A percentile compares a stretch with the other conserved stretches of the same genome.
These are phyloP conservation scores for Caenorhabditis imperialis DNA, from an alignment of 2,888 invertebrate species.

Conservation along the genomic window DNA sequence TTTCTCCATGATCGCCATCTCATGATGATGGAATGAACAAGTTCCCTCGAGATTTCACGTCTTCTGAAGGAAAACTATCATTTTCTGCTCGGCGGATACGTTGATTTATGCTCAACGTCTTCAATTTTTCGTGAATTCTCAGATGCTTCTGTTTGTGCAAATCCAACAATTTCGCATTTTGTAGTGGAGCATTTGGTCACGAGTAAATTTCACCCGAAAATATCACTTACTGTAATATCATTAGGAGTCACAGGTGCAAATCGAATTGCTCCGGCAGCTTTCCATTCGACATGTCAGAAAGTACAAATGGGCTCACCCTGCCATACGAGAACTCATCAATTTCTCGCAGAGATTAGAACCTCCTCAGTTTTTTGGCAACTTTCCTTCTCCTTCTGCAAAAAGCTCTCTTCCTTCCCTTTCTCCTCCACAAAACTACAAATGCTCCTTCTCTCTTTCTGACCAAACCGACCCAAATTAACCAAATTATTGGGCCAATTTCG, in stretches of 20 bases:
- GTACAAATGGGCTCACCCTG: background rate
- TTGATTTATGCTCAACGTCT: slow-evolving; percentile 46
- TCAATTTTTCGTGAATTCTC: slow-evolving; percentile 19
- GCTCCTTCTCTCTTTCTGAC: slow-evolving; percentile 5
- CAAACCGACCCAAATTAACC: slow-evolving; percentile 31
- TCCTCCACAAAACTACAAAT: background rate
- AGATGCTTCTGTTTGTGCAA: too few relatives aligned
- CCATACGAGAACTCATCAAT: slow-evolving; percentile 34
- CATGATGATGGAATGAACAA: slow-evolving; percentile 29
- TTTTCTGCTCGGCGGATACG: slow-evolving; percentile 9
- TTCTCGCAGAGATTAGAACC: slow-evolving; percentile 39
- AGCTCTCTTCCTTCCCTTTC: slow-evolving; percentile 3
- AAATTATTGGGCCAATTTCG: slow-evolving; percentile 43
- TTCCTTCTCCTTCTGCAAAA: slow-evolving; percentile 30
- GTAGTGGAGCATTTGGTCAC: too few relatives aligned
- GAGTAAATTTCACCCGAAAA: too few relatives aligned
- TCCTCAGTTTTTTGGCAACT: slow-evolving; percentile 38
- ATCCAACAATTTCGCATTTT: too few relatives aligned
- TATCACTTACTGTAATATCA: too few relatives aligned
- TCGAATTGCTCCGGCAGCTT: too few relatives aligned
- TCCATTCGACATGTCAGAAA: too few relatives aligned
- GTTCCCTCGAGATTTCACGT: slow-evolving; percentile 36
- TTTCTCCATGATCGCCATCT: slow-evolving; percentile 16
- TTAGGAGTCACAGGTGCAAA: too few relatives aligned
- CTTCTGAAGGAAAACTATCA: slow-evolving; percentile 18